Conservation (phyloP, 2,888 invertebrate species). For the Steinernema carpocapsae region DNA sequence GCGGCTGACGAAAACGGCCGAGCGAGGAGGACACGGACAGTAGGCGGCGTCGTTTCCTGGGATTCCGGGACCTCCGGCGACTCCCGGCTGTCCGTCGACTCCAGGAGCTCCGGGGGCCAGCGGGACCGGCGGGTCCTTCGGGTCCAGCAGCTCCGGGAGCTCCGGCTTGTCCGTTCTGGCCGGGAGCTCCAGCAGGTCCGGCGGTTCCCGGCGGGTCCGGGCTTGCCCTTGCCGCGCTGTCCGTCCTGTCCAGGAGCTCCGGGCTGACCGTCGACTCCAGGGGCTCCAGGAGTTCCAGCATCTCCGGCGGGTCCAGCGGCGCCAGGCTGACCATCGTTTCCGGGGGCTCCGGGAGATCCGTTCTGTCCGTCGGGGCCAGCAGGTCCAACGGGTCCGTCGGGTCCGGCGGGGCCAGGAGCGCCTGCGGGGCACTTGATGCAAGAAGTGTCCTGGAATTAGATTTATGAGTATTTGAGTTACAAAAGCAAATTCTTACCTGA, state of each 20-base stretch:
- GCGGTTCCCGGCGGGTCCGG: no score
- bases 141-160: no score
- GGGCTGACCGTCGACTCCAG: no score
- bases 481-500: no score
- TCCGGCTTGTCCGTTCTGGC: no score
- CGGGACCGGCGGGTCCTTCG: constrained; percentile 22
- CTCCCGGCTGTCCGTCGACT: constrained; percentile 10
- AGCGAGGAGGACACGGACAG: constrained; percentile 35
- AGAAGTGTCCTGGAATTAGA: constrained; percentile 35
- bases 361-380: background rate
- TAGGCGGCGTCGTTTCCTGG: constrained; percentile 35
- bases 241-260: no score
- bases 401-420: no score
- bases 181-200: no score
- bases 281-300: constrained; percentile 18
- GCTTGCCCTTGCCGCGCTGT: no score
- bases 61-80: constrained; percentile 25
- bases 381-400: no score
- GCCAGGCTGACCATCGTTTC: constrained; percentile 3
- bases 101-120: constrained; percentile 19
- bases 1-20: constrained; percentile 24
- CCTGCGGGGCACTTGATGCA: no score
- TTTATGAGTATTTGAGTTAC: no score
- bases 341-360: constrained; percentile 20
- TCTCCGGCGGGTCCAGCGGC: background rate